These are phyloP conservation scores for Acropternis orthonyx DNA, from an alignment of 2,797 vertebrate species.

Conservation along the genomic window DNA sequence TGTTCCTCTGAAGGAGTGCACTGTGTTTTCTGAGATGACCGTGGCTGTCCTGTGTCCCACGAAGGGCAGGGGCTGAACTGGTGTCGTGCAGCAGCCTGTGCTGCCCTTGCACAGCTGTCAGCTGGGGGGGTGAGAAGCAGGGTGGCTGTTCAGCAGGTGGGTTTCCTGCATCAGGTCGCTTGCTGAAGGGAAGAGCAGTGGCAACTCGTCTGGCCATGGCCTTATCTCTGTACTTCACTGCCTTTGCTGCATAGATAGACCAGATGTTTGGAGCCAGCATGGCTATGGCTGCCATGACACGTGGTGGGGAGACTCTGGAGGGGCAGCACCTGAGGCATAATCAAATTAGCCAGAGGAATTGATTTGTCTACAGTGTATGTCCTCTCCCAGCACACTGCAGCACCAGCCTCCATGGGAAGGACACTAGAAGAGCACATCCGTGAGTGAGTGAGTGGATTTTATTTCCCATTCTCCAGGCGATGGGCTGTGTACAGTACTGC, in stretches of 20 bases:
- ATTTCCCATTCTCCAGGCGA: background rate
- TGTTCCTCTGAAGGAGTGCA: background rate
- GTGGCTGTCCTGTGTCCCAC: rapidly evolving
- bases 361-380: background rate
- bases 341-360: background rate
- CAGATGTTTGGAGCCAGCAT: background rate
- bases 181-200: background rate
- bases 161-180: background rate
- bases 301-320: background rate
- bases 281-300: background rate
- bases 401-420: background rate
- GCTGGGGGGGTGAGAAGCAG: background rate
- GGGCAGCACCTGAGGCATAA: background rate
- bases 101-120: background rate
- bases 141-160: background rate
- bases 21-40: rapidly evolving
- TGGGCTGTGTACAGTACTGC: background rate
- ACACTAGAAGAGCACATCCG: background rate
- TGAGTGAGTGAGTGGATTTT: background rate
- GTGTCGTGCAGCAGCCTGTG: rapidly evolving
- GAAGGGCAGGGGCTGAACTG: rapidly evolving
- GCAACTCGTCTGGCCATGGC: background rate
- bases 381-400: background rate
- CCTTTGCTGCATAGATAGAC: background rate
- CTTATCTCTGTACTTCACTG: background rate